These are phyloP conservation scores for Dipodomys spectabilis DNA, from an alignment of 2,113 vertebrate species.

Conservation along the genomic window DNA sequence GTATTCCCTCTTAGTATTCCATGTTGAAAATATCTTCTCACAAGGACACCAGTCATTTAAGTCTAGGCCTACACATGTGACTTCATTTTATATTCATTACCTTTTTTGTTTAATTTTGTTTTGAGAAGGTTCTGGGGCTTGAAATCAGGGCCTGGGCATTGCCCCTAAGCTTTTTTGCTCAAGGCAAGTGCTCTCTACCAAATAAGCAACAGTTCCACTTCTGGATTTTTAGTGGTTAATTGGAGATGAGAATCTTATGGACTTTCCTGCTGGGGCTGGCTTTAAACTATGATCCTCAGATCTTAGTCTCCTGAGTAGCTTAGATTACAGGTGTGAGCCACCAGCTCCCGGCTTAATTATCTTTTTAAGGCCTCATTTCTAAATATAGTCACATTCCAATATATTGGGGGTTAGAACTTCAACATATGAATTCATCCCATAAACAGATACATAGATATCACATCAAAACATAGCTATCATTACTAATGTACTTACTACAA, in stretches of 20 bases:
- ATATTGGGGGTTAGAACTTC: neutral
- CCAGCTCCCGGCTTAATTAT: no score
- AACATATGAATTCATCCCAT: neutral
- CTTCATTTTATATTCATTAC: conserved; percentile 1
- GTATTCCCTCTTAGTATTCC: neutral
- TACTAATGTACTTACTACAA: neutral
- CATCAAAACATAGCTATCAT: neutral
- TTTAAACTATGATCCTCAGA: no score
- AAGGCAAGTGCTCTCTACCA: no score
- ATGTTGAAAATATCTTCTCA: conserved; percentile 14
- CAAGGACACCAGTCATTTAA: neutral
- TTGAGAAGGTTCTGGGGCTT: no score
- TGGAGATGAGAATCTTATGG: no score
- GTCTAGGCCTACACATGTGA: neutral
- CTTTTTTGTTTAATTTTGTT: neutral
- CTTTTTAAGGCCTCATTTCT: neutral
- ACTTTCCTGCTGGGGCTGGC: no score
- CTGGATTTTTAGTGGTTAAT: no score
- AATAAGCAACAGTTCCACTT: no score
- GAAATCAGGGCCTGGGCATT: no score
- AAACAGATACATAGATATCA: neutral
- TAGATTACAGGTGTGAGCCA: no score
- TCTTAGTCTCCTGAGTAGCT: no score
- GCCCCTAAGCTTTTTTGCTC: no score
- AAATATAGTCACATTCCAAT: neutral